Evolutionary conservation across 2,797 vertebrate genomes (phyloP).

Genomic region (Pipistrellus kuhlii): DNA sequence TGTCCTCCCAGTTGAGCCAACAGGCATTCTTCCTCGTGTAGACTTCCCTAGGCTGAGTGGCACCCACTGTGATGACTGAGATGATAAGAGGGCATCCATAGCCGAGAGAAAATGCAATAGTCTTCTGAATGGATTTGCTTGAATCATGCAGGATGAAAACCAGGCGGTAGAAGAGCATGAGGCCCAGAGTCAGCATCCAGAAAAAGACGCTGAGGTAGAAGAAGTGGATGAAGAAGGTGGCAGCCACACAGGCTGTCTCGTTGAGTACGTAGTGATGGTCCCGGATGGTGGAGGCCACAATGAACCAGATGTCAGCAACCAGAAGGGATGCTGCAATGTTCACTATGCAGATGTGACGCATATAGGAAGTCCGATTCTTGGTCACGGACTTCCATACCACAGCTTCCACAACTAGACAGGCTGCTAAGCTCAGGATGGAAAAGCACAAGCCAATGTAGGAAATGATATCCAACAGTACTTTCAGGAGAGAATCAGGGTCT

Average conservation of each 20-base stretch:
- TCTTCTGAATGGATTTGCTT: slow-evolving; percentile 91
- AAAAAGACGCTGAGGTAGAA: slow-evolving; percentile 96
- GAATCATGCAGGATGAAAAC: slow-evolving; percentile 93
- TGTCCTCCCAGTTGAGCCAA: slow-evolving; percentile 93
- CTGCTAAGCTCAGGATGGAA: slow-evolving; percentile 91
- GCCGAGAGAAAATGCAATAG: slow-evolving; percentile 90
- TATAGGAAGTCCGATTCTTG: slow-evolving; percentile 91
- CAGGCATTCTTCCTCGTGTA: slow-evolving; percentile 88
- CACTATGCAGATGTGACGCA: slow-evolving; percentile 93
- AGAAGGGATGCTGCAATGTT: slow-evolving; percentile 94
- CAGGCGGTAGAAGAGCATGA: slow-evolving; percentile 93
- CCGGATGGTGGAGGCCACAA: slow-evolving; percentile 87
- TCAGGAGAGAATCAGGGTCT: slow-evolving; percentile 68
- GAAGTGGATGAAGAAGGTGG: slow-evolving; percentile 94
- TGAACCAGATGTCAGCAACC: slow-evolving; percentile 93
- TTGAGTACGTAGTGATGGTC: slow-evolving; percentile 75
- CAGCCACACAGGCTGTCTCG: slow-evolving; percentile 86
- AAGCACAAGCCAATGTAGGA: slow-evolving; percentile 92
- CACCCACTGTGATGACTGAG: slow-evolving; percentile 90
- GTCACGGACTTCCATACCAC: slow-evolving; percentile 93
- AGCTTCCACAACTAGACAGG: slow-evolving; percentile 92
- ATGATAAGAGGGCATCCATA: slow-evolving; percentile 93
- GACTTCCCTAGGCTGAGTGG: slow-evolving; percentile 87
- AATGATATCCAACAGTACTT: slow-evolving; percentile 85
- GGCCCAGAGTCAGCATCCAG: slow-evolving; percentile 95